phyloP scores from a whole-genome alignment of 23 tunicate genomes.

The Trididemnum nubilum region DNA sequence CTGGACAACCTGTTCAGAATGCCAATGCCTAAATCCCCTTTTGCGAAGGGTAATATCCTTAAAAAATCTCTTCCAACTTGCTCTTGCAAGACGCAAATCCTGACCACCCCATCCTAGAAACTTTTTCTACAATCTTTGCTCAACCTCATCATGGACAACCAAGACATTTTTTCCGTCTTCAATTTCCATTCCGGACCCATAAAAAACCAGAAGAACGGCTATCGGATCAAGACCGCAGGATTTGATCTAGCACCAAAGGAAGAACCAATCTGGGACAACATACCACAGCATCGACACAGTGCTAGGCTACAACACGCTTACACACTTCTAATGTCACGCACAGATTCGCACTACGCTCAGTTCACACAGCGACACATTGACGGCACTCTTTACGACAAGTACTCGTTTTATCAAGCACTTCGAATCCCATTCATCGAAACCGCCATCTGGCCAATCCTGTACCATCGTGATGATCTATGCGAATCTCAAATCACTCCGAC shows the following conservation, averaged over 20 bases:
- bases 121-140: not conserved
- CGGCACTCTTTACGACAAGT: too few relatives aligned
- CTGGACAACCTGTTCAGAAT: not conserved
- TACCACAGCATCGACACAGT: not conserved
- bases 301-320: not conserved
- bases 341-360: too few relatives aligned
- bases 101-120: not conserved
- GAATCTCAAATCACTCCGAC: not conserved
- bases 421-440: slow-evolving; percentile 19
- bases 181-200: not conserved
- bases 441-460: slow-evolving; percentile 37
- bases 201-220: not conserved
- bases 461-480: not conserved
- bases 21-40: not conserved
- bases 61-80: not conserved
- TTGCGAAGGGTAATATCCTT: not conserved
- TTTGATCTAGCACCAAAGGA: not conserved
- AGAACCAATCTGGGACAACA: not conserved
- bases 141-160: not conserved
- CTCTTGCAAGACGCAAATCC: not conserved
- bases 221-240: not conserved
- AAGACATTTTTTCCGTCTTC: not conserved
- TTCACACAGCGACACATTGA: too few relatives aligned
- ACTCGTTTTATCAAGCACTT: not conserved
- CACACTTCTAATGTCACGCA: too few relatives aligned